Base-by-base conservation (phyloP, 2,113 vertebrate species). In the Anseranas semipalmata region DNA sequence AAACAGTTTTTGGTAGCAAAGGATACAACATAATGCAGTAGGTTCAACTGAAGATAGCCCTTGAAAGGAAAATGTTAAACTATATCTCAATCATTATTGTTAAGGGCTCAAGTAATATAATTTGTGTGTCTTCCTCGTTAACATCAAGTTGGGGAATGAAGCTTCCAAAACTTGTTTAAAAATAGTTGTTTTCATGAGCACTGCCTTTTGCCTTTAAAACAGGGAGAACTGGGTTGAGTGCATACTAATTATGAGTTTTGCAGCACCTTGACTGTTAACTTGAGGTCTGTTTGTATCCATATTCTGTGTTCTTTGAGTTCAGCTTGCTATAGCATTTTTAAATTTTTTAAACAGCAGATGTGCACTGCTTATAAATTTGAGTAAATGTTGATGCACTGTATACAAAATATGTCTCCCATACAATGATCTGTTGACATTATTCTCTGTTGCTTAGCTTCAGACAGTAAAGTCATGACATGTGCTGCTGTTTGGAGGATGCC, bases 401-500 rank as follows among this genome's bases (percentile, higher is more conserved):
- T 95, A 81, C 52, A 73, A 91, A 85, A 82, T 90, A 76, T 27
- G 14, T 97, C 80, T 93, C 90, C 76, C 62, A 46, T 95, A 59
- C 93, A 74, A 15, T 87, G 93, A 97, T 96, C 96, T 97, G 93
- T 87, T 98, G 97, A 97, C 95, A 56, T 92, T 96, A 63, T 96
- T 86, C 96, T 97, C 87, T 98, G 79, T 98, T 97, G 93, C 93
- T 70, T 98, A 99, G 99, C 98, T 97, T 98, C 98, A 82, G 99
- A 99, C 98, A 98, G 98, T 97, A 98, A 98, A 96, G 99, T 99
- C 98, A 97, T 98, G 97, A 99, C 99, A 59, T 99, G 98, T 95
- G 99, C 99, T 6, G 98, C 99, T 25, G 98, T 99, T 96, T 99
- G 99, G 99, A 98, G 99, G 98, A 99, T 99, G 99, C 99, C 99